Evolutionary conservation across 2,797 vertebrate species (phyloP).

Genomic region (Thalassophryne amazonica): DNA sequence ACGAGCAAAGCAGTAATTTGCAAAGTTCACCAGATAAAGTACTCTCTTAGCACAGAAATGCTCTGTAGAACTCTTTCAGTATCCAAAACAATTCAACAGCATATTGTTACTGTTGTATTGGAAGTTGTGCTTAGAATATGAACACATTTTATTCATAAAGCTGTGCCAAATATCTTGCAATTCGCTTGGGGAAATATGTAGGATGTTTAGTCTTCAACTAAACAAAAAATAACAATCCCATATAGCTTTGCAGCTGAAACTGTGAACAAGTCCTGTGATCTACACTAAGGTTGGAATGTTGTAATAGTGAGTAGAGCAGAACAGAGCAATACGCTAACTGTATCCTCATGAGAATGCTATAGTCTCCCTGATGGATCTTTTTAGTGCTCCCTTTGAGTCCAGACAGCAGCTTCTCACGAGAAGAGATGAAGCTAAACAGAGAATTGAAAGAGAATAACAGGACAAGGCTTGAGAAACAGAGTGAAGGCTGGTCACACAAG

Average conservation of each 20-base stretch:
- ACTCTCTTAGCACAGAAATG: no score
- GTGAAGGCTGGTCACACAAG: slow-evolving; percentile 40
- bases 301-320: slow-evolving; percentile 60
- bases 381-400: slow-evolving; percentile 64
- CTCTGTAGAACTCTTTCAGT: no score
- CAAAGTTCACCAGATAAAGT: no score
- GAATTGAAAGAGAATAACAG: slow-evolving; percentile 44
- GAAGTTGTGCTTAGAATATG: no score
- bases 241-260: slow-evolving; percentile 45
- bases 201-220: slow-evolving; percentile 39
- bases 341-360: slow-evolving; percentile 56
- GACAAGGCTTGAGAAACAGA: slow-evolving; percentile 39
- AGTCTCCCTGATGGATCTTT: slow-evolving; percentile 63
- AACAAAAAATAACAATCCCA: slow-evolving; percentile 40
- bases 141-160: slow-evolving; percentile 24
- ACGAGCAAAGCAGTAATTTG: no score
- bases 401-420: slow-evolving; percentile 46
- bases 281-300: slow-evolving; percentile 61
- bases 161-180: slow-evolving; percentile 10
- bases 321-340: slow-evolving; percentile 52
- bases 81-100: no score
- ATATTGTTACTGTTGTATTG: no score
- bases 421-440: slow-evolving; percentile 56
- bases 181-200: slow-evolving; percentile 26
- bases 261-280: slow-evolving; percentile 60